Conservation (phyloP, 2,888 invertebrate genomes). For the Acrocyrtus sp. region DNA sequence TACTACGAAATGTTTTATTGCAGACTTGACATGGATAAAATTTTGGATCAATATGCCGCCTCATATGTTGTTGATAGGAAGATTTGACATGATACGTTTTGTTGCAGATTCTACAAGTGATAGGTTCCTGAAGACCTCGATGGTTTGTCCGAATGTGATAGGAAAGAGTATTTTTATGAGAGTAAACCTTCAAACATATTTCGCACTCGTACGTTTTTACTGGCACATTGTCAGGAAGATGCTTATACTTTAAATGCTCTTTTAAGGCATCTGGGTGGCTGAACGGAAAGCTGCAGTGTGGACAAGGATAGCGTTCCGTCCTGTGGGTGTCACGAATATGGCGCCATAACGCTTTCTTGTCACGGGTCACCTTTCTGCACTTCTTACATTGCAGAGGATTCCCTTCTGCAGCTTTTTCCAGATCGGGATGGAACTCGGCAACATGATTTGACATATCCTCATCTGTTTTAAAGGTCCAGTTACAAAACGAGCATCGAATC, state of each 20-base stretch:
- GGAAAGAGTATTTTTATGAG: not conserved
- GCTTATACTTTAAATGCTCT: not conserved
- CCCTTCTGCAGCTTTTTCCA: not conserved
- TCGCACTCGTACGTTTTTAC: not conserved
- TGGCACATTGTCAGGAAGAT: not conserved
- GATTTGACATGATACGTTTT: not conserved
- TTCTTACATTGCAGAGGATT: conserved; percentile 16
- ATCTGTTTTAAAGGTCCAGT: not conserved
- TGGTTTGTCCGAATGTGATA: conserved; percentile 1
- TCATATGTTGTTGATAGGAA: conserved; percentile 7
- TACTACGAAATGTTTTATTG: not conserved
- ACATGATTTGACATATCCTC: not conserved
- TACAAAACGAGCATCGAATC: conserved; percentile 7
- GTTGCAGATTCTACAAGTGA: not conserved
- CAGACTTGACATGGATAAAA: not conserved
- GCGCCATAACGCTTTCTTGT: conserved; percentile 2
- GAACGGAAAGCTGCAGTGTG: not conserved
- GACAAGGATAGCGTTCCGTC: not conserved
- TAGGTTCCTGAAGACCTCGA: not conserved
- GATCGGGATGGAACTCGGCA: conserved; percentile 9
- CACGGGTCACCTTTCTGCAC: not conserved
- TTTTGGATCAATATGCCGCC: conserved; percentile 6
- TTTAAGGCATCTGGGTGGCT: not conserved
- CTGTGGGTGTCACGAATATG: conserved; percentile 12
- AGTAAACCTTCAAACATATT: not conserved